Percentiles rank a stretch among this genome's conserved stretches.
These are phyloP conservation scores for Protophormia terraenovae DNA, from an alignment of 2,888 invertebrate species.

Conservation along the genomic window DNA sequence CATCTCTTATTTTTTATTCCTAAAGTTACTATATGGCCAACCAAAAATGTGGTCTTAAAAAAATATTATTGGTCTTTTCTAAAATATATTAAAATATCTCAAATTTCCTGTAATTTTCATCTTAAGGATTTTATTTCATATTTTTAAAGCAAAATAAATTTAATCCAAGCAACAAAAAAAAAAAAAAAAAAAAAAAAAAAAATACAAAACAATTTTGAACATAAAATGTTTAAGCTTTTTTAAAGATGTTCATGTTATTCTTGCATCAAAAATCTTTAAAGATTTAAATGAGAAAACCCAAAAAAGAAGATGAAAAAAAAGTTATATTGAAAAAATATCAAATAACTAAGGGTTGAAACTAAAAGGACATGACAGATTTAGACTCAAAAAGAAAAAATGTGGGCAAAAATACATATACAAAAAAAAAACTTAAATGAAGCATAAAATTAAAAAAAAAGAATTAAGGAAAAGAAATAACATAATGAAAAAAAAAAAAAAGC, in stretches of 20 bases:
- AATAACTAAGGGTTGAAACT: slow-evolving; percentile 60
- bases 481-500: neutral
- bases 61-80: neutral
- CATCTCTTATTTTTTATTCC: neutral
- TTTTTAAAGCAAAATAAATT: slow-evolving; percentile 4
- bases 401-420: neutral
- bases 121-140: slow-evolving; percentile 43
- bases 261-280: slow-evolving; percentile 44
- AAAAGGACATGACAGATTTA: slow-evolving; percentile 61
- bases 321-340: slow-evolving; percentile 46
- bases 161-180: neutral
- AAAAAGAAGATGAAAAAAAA: neutral
- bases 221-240: slow-evolving; percentile 67
- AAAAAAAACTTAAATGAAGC: slow-evolving; percentile 50
- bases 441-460: slow-evolving; percentile 39
- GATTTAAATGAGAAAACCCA: slow-evolving; percentile 15
- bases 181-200: neutral
- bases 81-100: slow-evolving; percentile 21
- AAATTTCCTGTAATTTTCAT: slow-evolving; percentile 23
- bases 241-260: slow-evolving; percentile 64
- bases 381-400: slow-evolving; percentile 23
- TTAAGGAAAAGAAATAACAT: neutral
- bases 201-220: slow-evolving; percentile 20
- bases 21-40: neutral
- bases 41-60: neutral